Percentiles rank a stretch among this genome's conserved stretches.
These are phyloP conservation scores for Embiotoca jacksoni DNA, from an alignment of 2,113 vertebrate genomes.

Conservation along the genomic window DNA sequence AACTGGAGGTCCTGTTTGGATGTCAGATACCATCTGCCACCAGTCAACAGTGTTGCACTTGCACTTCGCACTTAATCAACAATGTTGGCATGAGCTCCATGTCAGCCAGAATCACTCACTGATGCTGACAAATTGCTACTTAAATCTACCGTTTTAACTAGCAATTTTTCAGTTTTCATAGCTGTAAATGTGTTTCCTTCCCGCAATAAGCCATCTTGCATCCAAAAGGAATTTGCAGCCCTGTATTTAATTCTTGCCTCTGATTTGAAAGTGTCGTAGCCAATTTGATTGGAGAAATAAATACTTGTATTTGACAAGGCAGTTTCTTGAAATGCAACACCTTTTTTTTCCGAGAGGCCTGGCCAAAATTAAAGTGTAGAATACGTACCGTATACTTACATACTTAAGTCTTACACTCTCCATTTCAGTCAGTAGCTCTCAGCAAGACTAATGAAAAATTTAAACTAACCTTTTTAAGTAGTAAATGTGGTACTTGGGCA, in stretches of 20 bases:
- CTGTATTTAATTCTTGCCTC: background rate
- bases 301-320: background rate
- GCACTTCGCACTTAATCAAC: background rate
- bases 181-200: background rate
- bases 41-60: background rate
- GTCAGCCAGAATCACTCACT: background rate
- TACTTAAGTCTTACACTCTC: background rate
- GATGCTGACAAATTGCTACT: background rate
- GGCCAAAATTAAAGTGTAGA: background rate
- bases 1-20: background rate
- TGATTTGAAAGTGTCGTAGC: background rate
- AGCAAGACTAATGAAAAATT: conserved; percentile 13
- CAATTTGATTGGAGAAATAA: background rate
- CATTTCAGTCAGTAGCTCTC: background rate
- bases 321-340: background rate
- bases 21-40: background rate
- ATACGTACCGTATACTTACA: background rate
- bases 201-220: too few relatives aligned
- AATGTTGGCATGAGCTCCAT: background rate
- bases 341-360: background rate
- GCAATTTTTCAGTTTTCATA: too few relatives aligned
- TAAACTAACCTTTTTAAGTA: conserved; percentile 22
- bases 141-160: background rate
- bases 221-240: background rate
- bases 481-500: conserved; percentile 6